Conservation (phyloP, 2,888 invertebrate genomes). For the Chrysopilus asiliformis region DNA sequence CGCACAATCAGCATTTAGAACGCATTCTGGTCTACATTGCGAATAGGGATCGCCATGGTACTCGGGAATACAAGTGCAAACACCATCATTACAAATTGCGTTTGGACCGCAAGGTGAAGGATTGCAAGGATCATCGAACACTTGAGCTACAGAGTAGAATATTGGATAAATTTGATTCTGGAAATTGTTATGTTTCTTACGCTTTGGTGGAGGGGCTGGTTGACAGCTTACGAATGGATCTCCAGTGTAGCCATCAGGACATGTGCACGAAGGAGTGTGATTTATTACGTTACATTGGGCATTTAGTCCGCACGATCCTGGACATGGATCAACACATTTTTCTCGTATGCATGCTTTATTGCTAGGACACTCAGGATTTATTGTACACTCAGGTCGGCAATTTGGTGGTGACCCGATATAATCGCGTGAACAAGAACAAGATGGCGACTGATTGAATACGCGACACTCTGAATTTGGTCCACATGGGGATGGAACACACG, state of each 20-base stretch:
- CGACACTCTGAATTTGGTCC: slow-evolving; percentile 58
- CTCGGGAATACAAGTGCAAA: slow-evolving; percentile 56
- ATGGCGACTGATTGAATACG: slow-evolving; percentile 46
- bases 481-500: slow-evolving; percentile 58
- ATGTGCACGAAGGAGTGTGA: slow-evolving; percentile 59
- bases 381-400: slow-evolving; percentile 58
- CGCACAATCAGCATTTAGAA: slow-evolving; percentile 58
- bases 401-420: slow-evolving; percentile 58
- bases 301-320: slow-evolving; percentile 56
- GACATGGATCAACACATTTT: slow-evolving; percentile 62
- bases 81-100: slow-evolving; percentile 50
- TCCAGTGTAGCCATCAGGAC: slow-evolving; percentile 51
- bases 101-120: slow-evolving; percentile 67
- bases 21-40: slow-evolving; percentile 66
- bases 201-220: neutral
- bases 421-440: slow-evolving; percentile 49
- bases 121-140: slow-evolving; percentile 44
- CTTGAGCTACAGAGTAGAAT: too few relatives aligned
- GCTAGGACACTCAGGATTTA: slow-evolving; percentile 54
- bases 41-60: slow-evolving; percentile 61
- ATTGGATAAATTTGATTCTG: too few relatives aligned
- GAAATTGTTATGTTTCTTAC: too few relatives aligned
- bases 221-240: slow-evolving; percentile 51
- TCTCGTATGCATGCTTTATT: slow-evolving; percentile 55
- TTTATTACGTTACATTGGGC: slow-evolving; percentile 59